phyloP scores from a whole-genome alignment of 2,113 vertebrate species.

The Leucoraja erinaceus region DNA sequence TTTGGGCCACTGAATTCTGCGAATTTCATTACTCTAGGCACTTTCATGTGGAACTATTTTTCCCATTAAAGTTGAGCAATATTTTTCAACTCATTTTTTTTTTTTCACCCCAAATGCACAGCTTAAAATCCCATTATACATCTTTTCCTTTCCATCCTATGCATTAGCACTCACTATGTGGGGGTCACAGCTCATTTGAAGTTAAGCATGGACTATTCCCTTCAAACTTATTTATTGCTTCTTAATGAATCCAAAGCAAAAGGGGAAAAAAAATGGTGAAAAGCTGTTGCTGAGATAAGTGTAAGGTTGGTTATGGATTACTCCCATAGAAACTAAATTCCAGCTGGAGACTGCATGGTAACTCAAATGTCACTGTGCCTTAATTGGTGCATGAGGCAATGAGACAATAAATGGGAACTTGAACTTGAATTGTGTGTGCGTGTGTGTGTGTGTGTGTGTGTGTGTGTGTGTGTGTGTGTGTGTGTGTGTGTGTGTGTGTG shows the following conservation, averaged over 20 bases:
- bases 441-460: no score
- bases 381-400: no score
- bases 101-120: neutral
- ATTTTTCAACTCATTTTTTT: neutral
- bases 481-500: no score
- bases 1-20: neutral
- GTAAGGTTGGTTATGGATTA: neutral
- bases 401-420: no score
- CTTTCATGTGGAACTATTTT: neutral
- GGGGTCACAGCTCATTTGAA: neutral
- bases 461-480: no score
- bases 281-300: neutral
- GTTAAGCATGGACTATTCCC: neutral
- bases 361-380: no score
- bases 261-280: neutral
- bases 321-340: neutral
- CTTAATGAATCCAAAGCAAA: neutral
- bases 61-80: neutral
- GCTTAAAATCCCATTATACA: slow-evolving; percentile 1
- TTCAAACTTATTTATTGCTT: neutral
- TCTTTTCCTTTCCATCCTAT: neutral
- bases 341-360: no score
- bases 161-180: neutral
- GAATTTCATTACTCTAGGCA: neutral
- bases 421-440: no score